A percentile compares a stretch with the other conserved stretches of the same genome.
Conservation (phyloP, 2,888 invertebrate genomes). For the Ceramica pisi region DNA sequence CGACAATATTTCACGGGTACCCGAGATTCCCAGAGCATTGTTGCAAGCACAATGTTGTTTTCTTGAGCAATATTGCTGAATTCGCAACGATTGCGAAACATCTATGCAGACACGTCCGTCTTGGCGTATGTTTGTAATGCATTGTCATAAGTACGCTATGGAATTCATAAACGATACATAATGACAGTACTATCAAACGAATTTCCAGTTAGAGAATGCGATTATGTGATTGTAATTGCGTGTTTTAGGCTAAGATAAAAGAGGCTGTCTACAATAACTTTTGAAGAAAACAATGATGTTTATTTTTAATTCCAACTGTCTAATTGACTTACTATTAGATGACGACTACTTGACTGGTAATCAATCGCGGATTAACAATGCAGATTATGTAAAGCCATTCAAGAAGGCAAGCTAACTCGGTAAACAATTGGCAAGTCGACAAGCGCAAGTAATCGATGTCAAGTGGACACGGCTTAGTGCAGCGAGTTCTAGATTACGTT, state of each 20-base stretch:
- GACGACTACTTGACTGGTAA: not conserved
- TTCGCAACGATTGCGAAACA: conserved; percentile 84
- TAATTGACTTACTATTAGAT: conserved; percentile 4
- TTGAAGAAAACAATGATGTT: not conserved
- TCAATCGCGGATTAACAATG: not conserved
- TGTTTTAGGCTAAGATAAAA: too few relatives aligned
- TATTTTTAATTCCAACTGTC: not conserved
- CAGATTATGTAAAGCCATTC: conserved; percentile 22
- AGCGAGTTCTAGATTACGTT: conserved; percentile 2
- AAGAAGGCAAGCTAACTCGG: conserved; percentile 4
- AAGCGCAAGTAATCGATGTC: conserved; percentile 9
- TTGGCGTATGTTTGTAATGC: conserved; percentile 78
- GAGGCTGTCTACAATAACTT: not conserved
- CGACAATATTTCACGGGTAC: conserved; percentile 73
- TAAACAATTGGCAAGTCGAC: conserved; percentile 16
- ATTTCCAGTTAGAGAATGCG: conserved; percentile 40
- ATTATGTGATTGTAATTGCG: conserved; percentile 37
- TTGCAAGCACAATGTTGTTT: conserved; percentile 86
- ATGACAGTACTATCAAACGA: conserved; percentile 54
- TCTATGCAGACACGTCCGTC: conserved; percentile 80
- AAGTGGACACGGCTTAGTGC: not conserved
- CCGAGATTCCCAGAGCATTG: conserved; percentile 84
- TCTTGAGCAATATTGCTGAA: conserved; percentile 88
- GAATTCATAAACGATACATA: conserved; percentile 72
- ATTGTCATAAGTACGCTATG: conserved; percentile 77